Base-by-base conservation (phyloP, 2,797 vertebrate genomes). In the Bufotes viridis region DNA sequence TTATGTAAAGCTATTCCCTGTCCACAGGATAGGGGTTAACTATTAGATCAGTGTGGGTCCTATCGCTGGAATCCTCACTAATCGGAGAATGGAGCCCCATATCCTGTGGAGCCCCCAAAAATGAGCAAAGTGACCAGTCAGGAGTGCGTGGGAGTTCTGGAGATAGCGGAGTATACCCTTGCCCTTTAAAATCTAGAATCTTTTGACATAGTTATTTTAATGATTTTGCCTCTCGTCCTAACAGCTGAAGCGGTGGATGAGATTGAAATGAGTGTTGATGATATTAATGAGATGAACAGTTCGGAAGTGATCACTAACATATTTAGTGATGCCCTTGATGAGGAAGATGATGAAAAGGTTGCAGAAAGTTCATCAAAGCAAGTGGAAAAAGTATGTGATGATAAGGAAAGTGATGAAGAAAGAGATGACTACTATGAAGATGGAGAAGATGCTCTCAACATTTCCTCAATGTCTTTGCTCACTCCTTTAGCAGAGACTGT, bases 401-500 rank as follows among this genome's bases (percentile, higher is more conserved):
- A 53, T 29, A 91, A 90, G 0, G 96, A 96, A 80, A 93, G 92
- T 89, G 91, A 88, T 1, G 93, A 93, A 13, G 94, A 95, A 74
- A 57, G 61, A 34, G 61, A 55, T 42, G 51, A 55, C 20, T 11
- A 67, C 29, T 42, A 20, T 22, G 93, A 88, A 58, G 61, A 63
- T 9, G 94, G 95, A 86, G 97, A 98, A 90, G 97, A 97, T 87
- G 93, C 95, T 0, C 92, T 99, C 83, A 99, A 99, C 89, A 98
- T 99, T 94, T 99, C 98, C 42, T 99, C 98, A 0, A 99, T 99
- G 98, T 99, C 98, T 63, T 92, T 99, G 53, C 96, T 99, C 78
- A 91, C 95, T 20, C 98, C 98, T 0, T 91, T 99, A 79, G 95
- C 93, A 20, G 98, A 99, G 92, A 98, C 97, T 0, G 97, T 99